phyloP scores from a whole-genome alignment of 2,888 invertebrate species.

The Allolobophora icterica region DNA sequence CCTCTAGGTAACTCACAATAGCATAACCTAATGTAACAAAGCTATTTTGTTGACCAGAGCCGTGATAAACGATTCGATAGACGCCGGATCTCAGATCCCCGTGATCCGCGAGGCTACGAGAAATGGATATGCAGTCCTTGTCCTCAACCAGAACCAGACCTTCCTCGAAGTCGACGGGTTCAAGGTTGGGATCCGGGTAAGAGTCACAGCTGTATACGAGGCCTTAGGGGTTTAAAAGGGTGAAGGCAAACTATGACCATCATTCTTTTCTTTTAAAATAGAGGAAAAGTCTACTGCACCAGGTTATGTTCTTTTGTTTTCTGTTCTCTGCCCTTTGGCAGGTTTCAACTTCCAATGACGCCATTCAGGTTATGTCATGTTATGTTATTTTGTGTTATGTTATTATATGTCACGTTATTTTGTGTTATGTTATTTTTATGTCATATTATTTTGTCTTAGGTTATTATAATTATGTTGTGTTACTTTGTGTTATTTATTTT shows the following conservation, averaged over 20 bases:
- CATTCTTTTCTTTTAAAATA: neutral
- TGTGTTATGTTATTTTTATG: too few relatives aligned
- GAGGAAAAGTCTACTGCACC: neutral
- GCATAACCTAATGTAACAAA: too few relatives aligned
- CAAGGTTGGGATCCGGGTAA: neutral
- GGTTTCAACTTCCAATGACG: too few relatives aligned
- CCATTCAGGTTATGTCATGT: too few relatives aligned
- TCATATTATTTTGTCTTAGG: too few relatives aligned
- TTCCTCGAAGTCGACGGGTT: neutral
- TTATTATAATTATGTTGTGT: neutral
- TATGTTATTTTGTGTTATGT: too few relatives aligned
- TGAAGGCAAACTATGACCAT: too few relatives aligned
- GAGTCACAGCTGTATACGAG: neutral
- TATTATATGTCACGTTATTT: too few relatives aligned
- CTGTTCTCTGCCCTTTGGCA: too few relatives aligned
- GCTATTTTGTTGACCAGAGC: neutral
- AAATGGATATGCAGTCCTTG: neutral
- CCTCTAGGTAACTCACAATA: too few relatives aligned
- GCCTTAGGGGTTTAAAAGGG: too few relatives aligned
- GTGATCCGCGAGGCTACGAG: neutral
- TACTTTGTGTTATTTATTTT: neutral
- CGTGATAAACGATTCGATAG: neutral
- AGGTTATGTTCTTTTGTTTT: too few relatives aligned
- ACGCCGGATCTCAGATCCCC: constrained; percentile 15
- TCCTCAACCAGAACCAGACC: constrained; percentile 22